Evolutionary conservation across 1,140 invertebrate species (phyloP), one percentile per base, ranked within the genome.

Genomic region (Drosophila oshimai): DNA sequence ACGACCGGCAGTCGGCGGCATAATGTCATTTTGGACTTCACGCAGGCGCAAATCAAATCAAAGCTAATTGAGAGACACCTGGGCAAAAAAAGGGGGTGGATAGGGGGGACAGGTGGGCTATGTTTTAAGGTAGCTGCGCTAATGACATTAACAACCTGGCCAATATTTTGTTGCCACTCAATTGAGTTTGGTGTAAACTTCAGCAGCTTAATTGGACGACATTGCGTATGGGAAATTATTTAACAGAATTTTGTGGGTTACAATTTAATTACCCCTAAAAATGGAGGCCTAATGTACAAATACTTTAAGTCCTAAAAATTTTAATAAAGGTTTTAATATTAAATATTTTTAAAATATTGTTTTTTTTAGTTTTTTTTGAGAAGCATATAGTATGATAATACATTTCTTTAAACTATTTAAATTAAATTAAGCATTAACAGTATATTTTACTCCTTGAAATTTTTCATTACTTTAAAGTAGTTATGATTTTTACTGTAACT

Each of bases 1-100:
- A 36, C 60, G 65, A 47, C 28, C 44, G 34, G 31, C 31, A 31
- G 31, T 60, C 22, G 60, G 17, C 6, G 54, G 60, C 60, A 64
- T 36, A 46, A 61, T 64, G 55, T 62, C 55, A 62, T 65, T 57
- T 39, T 22, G 29, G 26, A 15, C 61, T 41, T 29, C 60, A 65
- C 34, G 61, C 61, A 65, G 44, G 61, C 61, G 61, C 61, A 65
- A 65, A 65, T 65, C 61, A 65, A 65, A 65, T 65, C 58, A 64
- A 65, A 65, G 31, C 44, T 65, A 65, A 65, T 65, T 65, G 61
- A 50, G 31, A 12, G 31, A 31, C 22, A 37, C 24, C 57, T 36
- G 60, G 54, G 18, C 15, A 17, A 13, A 17, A 10, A 10, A 10
- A 20, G 6, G 47, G 4, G 15, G 12, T 20, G 4, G 7, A 4